Base-by-base conservation (phyloP, 2,888 invertebrate species). In the Petrolisthes cinctipes region DNA sequence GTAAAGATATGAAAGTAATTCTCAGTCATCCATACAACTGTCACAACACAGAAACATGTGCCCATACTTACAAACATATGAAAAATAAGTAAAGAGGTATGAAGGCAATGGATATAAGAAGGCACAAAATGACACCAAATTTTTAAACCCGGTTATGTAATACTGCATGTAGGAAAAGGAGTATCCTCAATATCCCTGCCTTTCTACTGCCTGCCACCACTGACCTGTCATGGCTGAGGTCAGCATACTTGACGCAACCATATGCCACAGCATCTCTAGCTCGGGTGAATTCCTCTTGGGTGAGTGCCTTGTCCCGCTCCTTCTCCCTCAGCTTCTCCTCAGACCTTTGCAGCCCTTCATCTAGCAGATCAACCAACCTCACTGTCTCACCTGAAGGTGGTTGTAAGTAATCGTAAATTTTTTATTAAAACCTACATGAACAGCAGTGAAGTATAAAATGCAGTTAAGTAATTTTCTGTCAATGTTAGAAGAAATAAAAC, bases 221-320 rank as follows among this genome's bases (percentile, higher is more conserved):
- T 37, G 37, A 90, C 90, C 98, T 95, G 93, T 98, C 98, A 92
- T 99, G 98, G 17, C 96, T 97, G 81, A 99, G 94, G 94, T 99
- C 99, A 5, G 99, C 96, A 93, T 99, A 99, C 93, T 99, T 99
- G 87, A 99, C 98, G 92, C 99, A 99, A 5, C 99, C 98, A 93
- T 98, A 99, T 0, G 99, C 99, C 0, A 99, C 95, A 0, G 98
- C 96, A 93, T 97, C 96, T 93, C 97, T 96, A 0, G 98, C 98
- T 81, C 94, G 93, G 91, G 95, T 95, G 61, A 99, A 93, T 93
- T 99, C 98, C 91, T 96, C 96, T 0, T 95, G 93, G 0, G 95
- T 95, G 81, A 99, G 93, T 83, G 96, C 96, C 93, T 97, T 95
- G 91, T 98, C 96, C 76, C 98, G 94, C 84, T 95, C 97, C 92